phyloP scores from a whole-genome alignment of 2,113 vertebrate genomes.

The Trematocara macrostoma region DNA sequence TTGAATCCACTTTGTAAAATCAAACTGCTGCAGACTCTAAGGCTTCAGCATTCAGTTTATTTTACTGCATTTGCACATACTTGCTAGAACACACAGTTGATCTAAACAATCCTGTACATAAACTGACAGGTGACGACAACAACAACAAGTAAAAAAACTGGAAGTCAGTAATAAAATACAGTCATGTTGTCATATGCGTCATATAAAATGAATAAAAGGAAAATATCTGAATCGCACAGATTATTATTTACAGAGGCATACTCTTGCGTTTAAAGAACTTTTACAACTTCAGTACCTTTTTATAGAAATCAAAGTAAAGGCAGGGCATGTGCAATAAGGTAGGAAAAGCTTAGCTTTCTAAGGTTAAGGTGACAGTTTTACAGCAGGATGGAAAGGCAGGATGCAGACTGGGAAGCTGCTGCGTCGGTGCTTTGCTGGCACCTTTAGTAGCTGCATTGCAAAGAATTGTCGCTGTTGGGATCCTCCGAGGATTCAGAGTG shows the following conservation, averaged over 20 bases:
- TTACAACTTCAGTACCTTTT: conserved; percentile 54
- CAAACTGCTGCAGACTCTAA: background rate
- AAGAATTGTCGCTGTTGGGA: conserved; percentile 8
- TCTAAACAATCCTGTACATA: background rate
- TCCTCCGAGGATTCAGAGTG: conserved; percentile 13
- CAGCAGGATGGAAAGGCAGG: conserved; percentile 25
- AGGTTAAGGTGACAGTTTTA: conserved; percentile 22
- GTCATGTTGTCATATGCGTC: conserved; percentile 6
- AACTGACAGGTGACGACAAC: background rate
- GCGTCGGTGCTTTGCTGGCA: background rate
- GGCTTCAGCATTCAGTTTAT: background rate
- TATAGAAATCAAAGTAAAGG: conserved; percentile 13
- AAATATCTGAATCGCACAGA: conserved; percentile 10
- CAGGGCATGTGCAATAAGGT: conserved; percentile 42
- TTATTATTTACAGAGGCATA: conserved; percentile 54
- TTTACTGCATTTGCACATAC: conserved; percentile 57
- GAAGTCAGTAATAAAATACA: conserved; percentile 53
- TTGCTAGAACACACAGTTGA: background rate
- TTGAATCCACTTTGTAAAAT: background rate
- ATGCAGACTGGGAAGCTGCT: background rate
- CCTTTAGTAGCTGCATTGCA: conserved; percentile 44
- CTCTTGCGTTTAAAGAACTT: background rate
- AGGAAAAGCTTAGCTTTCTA: background rate
- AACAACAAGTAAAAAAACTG: background rate
- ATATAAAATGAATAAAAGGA: conserved; percentile 30